A percentile compares a stretch with the other conserved stretches of the same genome.
Conservation (phyloP, 2,888 invertebrate genomes). For the Lasioglossum calceatum region DNA sequence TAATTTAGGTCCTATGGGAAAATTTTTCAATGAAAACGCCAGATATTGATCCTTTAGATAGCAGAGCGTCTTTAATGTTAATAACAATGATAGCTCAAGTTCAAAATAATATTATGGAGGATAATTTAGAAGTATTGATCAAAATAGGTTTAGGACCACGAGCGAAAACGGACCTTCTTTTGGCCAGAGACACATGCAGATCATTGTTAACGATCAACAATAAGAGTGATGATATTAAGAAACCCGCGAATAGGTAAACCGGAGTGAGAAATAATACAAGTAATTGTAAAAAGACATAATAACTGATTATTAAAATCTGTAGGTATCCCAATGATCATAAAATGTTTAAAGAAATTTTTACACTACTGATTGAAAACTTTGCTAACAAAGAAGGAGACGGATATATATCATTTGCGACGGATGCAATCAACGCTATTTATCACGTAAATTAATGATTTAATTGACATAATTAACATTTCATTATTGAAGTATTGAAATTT, state of each 20-base stretch:
- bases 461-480: not conserved
- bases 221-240: conserved; percentile 80
- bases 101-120: conserved; percentile 87
- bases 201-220: conserved; percentile 86
- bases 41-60: conserved; percentile 89
- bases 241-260: conserved; percentile 81
- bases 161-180: conserved; percentile 85
- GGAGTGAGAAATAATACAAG: conserved; percentile 22
- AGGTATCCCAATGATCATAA: conserved; percentile 85
- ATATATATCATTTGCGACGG: conserved; percentile 87
- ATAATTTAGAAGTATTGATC: conserved; percentile 91
- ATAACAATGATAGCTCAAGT: conserved; percentile 91
- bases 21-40: conserved; percentile 91
- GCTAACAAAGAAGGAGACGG: conserved; percentile 82
- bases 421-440: conserved; percentile 87
- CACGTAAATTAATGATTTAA: conserved; percentile 79
- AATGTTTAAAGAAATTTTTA: conserved; percentile 85
- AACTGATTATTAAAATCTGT: conserved; percentile 37
- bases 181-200: conserved; percentile 87
- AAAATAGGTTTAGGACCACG: conserved; percentile 88
- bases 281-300: conserved; percentile 24
- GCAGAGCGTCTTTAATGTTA: conserved; percentile 90
- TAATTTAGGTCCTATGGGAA: conserved; percentile 92
- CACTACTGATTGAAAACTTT: conserved; percentile 85
- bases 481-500: not conserved